Base-by-base conservation (phyloP, 2,797 vertebrate species). In the Sebastes steindachneri region DNA sequence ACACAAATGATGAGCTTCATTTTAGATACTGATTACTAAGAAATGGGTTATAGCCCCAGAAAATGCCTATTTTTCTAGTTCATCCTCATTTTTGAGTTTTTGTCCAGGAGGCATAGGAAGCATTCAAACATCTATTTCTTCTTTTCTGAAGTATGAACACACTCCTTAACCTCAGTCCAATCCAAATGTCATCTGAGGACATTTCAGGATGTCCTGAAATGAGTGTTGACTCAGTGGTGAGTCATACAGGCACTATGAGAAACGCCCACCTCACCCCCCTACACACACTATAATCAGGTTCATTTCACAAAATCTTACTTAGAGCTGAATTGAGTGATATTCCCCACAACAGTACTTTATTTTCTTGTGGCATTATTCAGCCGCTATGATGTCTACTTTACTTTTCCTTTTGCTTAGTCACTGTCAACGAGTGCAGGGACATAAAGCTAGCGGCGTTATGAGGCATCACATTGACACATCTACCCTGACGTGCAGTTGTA, bases 171-270 rank as follows among this genome's bases (percentile, higher is more conserved):
- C 60, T 85, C 69, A 75, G 10, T 85, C 68, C 54, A 59, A 59
- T 83, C 57, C 67, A 15, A 48, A 1, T 65, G 73, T 87, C 35
- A 73, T 72, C 62, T 72, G 28, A 70, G 67, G 72, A 77, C 55
- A 57, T 79, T 77, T 71, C 11, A 54, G 77, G 37, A 63, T 54
- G 72, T 85, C 68, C 82, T 17, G 17, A 69, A 83, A 87, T 83
- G 70, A 80, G 68, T 72, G 69, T 83, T 74, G 62, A 89, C 68
- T 90, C 77, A 68, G 59, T 25, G 71, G 23, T 89, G 89, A 92
- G 82, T 90, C 86, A 91, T 78, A 77, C 58, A 86, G 59, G 63
- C 74, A 60, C 65, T 68, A 84, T 23, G 3, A 73, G 80, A 74
- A 74, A 75, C 25, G 17, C 85, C 78, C 70, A 90, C 79, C 9